A percentile compares a stretch with the other conserved stretches of the same genome.
Evolutionary conservation across 64 coral and sea anemone species (phyloP).

Genomic region (Actinia equina): DNA sequence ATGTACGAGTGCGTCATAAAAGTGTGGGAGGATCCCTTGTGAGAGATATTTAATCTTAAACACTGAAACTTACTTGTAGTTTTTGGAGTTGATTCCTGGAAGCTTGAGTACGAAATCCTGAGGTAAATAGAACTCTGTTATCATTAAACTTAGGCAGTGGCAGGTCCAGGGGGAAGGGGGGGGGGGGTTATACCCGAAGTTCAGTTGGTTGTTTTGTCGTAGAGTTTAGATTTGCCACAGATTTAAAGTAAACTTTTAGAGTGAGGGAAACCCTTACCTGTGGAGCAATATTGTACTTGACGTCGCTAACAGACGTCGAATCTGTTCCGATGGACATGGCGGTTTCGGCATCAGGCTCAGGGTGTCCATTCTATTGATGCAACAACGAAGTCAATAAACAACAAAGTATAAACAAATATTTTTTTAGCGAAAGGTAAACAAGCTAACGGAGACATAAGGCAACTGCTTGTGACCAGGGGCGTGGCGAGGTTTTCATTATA

Average conservation of each 20-base stretch:
- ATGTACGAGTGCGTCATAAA: too few relatives aligned
- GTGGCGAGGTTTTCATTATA: too few relatives aligned
- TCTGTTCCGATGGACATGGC: constrained; percentile 68
- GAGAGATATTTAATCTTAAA: too few relatives aligned
- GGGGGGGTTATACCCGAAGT: neutral
- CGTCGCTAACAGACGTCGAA: constrained; percentile 5
- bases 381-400: neutral
- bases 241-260: neutral
- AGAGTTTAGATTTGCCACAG: neutral
- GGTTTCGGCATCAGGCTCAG: constrained; percentile 54
- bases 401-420: too few relatives aligned
- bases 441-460: too few relatives aligned
- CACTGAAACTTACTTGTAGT: constrained; percentile 46
- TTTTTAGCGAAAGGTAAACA: too few relatives aligned
- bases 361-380: constrained; percentile 11
- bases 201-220: too few relatives aligned
- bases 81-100: constrained; percentile 71
- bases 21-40: too few relatives aligned
- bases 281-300: constrained; percentile 62
- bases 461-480: too few relatives aligned
- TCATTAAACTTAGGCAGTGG: neutral
- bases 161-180: neutral
- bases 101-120: constrained; percentile 75
- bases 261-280: constrained; percentile 26
- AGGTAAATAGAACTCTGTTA: neutral